Evolutionary conservation across 2,797 vertebrate species (phyloP).

Genomic region (Melanotaenia parkinsoni): DNA sequence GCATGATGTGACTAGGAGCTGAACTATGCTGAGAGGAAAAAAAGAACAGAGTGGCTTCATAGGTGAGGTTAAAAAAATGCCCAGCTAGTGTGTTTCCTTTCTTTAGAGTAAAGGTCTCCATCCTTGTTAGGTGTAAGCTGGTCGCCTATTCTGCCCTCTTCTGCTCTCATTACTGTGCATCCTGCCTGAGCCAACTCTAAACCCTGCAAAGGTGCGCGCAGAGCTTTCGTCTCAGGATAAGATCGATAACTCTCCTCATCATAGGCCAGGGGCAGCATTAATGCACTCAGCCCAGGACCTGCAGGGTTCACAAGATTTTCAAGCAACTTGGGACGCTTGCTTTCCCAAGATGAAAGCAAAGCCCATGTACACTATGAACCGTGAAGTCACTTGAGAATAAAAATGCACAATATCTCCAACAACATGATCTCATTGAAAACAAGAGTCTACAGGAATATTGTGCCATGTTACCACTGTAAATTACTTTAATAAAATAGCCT

Average conservation of each 20-base stretch:
- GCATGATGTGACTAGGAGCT: conserved; percentile 41
- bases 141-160: conserved; percentile 48
- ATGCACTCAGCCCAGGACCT: conserved; percentile 68
- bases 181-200: conserved; percentile 61
- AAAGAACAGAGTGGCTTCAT: conserved; percentile 31
- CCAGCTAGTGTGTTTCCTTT: conserved; percentile 40
- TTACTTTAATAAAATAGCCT: neutral
- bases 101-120: conserved; percentile 57
- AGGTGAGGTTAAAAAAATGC: conserved; percentile 41
- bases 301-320: conserved; percentile 47
- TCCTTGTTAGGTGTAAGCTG: conserved; percentile 63
- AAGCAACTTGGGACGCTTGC: conserved; percentile 35
- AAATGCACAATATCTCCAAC: conserved; percentile 8
- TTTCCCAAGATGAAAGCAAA: conserved; percentile 38
- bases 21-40: conserved; percentile 34
- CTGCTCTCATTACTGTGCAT: conserved; percentile 70
- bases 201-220: conserved; percentile 63
- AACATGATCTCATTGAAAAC: neutral
- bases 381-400: conserved; percentile 6
- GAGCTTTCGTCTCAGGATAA: conserved; percentile 67
- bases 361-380: conserved; percentile 13
- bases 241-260: conserved; percentile 77
- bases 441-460: neutral
- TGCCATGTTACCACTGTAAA: neutral
- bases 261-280: conserved; percentile 64